Evolutionary conservation across 2,888 invertebrate genomes (phyloP), one percentile per base, ranked within the genome.

Genomic region (Mythimna ferrago): DNA sequence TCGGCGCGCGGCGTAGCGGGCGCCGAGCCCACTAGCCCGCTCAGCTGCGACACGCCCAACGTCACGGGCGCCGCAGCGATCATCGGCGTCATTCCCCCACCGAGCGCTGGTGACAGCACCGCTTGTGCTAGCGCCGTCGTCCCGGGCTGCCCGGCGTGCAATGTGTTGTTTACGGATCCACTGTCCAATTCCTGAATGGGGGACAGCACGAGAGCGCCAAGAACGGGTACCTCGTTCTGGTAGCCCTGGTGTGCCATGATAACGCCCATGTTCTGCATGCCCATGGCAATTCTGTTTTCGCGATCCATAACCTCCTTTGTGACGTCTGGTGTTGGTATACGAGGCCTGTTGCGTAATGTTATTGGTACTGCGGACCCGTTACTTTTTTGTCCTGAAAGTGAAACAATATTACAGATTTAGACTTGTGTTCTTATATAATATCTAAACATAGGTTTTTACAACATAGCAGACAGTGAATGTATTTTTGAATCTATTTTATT

Each of bases 241-340:
- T 96, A 94, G 81, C 97, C 92, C 96, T 97, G 97, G 82, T 97
- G 97, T 44, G 97, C 97, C 96, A 98, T 97, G 66, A 98, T 96
- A 6, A 98, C 97, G n/a, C 97, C 97, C 92, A 97, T 96, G 68
- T 95, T 95, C 81, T 94, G 94, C 93, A 94, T 93, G 80, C 94
- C 95, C 92, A 94, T 93, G 2, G 97, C 96, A 60, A 98, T 93
- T 71, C 97, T 96, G 89, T 97, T 97, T 88, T 98, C 98, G 71
- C 97, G 97, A 86, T 98, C 98, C 75, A 97, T 96, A 35, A 97
- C 97, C 92, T 98, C 98, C 93, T 98, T 98, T 51, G 98, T 97
- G 10, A 98, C 98, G 91, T 98, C 98, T 0, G 98, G 98, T 10
- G 98, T 98, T 56, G 98, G 98, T 85, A 99, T 98, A 68, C 98